Percentiles rank a stretch among this genome's conserved stretches.
These are phyloP conservation scores for Isichthys henryi DNA, from an alignment of 2,113 vertebrate species.

Conservation along the genomic window DNA sequence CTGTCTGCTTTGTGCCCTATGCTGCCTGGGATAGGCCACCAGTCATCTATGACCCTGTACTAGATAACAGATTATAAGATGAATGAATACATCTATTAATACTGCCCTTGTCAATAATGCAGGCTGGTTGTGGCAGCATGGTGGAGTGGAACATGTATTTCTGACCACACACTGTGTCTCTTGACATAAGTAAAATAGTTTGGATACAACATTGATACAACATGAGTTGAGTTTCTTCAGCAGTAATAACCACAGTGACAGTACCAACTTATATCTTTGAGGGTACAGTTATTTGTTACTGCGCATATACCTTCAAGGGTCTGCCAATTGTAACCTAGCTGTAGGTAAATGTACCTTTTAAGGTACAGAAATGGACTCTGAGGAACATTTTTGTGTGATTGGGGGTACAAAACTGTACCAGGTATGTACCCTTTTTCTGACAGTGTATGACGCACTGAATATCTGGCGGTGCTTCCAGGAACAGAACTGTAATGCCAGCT, in stretches of 20 bases:
- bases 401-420: not conserved
- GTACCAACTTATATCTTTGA: not conserved
- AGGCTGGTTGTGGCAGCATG: not conserved
- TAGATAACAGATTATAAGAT: not conserved
- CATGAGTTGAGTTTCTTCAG: not conserved
- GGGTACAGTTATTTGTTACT: not conserved
- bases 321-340: not conserved
- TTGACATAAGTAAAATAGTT: not conserved
- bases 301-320: not conserved
- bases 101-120: not conserved
- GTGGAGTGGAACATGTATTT: not conserved
- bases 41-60: not conserved
- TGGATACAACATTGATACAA: too few species aligned
- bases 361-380: not conserved
- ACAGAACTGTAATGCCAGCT: not conserved
- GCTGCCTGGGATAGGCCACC: not conserved
- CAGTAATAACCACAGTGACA: not conserved
- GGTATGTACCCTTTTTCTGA: not conserved
- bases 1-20: not conserved
- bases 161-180: not conserved
- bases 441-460: not conserved
- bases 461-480: not conserved
- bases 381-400: not conserved
- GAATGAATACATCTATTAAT: not conserved
- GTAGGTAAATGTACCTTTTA: not conserved